Percentiles rank a stretch among this genome's conserved stretches.
Evolutionary conservation across 2,888 invertebrate species (phyloP).

Genomic region (Yponomeuta sedellus): DNA sequence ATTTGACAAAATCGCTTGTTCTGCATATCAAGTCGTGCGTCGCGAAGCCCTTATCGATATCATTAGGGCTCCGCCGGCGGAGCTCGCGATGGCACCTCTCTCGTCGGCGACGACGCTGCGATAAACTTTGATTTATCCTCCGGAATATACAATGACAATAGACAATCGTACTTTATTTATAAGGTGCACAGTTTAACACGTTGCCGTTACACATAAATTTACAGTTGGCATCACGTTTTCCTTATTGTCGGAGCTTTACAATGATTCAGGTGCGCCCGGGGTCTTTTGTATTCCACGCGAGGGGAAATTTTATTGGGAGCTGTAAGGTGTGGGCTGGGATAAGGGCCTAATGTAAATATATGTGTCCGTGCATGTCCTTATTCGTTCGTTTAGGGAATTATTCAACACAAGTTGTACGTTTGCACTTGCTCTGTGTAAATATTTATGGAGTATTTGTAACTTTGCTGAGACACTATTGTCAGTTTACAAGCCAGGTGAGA

Average conservation of each 20-base stretch:
- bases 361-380: constrained; percentile 29
- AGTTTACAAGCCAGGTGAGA: neutral
- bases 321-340: constrained; percentile 35
- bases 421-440: constrained; percentile 8
- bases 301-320: constrained; percentile 24
- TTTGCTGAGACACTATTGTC: neutral
- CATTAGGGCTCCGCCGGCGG: constrained; percentile 54
- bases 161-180: constrained; percentile 73
- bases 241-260: constrained; percentile 50
- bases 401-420: constrained; percentile 25
- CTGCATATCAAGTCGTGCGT: constrained; percentile 6
- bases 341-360: constrained; percentile 27
- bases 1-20: constrained; percentile 9
- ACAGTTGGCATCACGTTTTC: constrained; percentile 59
- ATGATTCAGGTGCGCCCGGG: constrained; percentile 42
- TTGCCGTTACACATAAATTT: constrained; percentile 62
- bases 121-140: constrained; percentile 72
- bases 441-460: constrained; percentile 6
- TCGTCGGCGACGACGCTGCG: constrained; percentile 45
- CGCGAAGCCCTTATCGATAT: constrained; percentile 48
- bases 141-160: constrained; percentile 69
- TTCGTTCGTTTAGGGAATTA: constrained; percentile 30
- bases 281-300: constrained; percentile 53
- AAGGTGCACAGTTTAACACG: constrained; percentile 55
- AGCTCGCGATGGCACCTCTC: constrained; percentile 55